phyloP scores from a whole-genome alignment of 2,888 invertebrate species.

The Deilephila elpenor region DNA sequence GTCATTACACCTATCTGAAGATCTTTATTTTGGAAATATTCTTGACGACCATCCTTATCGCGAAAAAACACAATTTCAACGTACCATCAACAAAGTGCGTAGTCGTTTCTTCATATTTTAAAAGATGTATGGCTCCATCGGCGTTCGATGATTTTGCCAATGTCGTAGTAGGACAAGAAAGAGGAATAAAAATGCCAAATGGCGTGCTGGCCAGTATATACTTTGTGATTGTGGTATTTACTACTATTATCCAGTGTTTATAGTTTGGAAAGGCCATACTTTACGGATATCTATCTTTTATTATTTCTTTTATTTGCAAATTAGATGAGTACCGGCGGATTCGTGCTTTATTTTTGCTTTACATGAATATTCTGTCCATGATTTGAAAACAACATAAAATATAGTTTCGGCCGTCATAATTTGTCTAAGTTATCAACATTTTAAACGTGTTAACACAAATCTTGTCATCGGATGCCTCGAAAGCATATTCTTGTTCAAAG shows the following conservation, averaged over 20 bases:
- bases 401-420: not conserved
- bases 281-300: not conserved
- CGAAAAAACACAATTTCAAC: not conserved
- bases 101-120: not conserved
- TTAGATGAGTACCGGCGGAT: not conserved
- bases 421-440: constrained; percentile 5
- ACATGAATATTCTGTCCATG: not conserved
- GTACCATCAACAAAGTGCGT: not conserved
- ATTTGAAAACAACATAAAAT: not conserved
- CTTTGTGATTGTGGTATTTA: too few relatives aligned
- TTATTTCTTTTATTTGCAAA: not conserved
- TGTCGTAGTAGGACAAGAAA: too few relatives aligned
- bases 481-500: constrained; percentile 7
- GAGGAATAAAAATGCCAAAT: too few relatives aligned
- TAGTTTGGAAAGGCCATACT: too few relatives aligned
- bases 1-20: too few relatives aligned
- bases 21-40: not conserved
- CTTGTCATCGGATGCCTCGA: not conserved
- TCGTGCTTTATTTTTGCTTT: not conserved
- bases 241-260: too few relatives aligned
- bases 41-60: not conserved
- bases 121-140: too few relatives aligned
- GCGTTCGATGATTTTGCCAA: too few relatives aligned
- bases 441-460: not conserved
- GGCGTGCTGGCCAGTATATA: too few relatives aligned